Evolutionary conservation across 2,797 vertebrate genomes (phyloP).

Genomic region (Geotrypetes seraphini): DNA sequence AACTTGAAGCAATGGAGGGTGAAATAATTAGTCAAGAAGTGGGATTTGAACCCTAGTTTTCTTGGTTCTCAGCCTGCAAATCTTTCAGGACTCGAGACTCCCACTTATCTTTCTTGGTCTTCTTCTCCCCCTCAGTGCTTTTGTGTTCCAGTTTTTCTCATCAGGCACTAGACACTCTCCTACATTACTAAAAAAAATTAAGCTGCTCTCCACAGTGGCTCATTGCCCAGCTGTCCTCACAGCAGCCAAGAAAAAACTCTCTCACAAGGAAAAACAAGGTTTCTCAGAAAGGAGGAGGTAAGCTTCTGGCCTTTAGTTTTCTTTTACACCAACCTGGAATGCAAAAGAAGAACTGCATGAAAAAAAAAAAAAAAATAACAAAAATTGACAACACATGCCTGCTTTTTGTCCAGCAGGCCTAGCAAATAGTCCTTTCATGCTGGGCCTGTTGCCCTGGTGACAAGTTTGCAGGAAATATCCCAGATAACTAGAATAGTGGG

Average conservation of each 20-base stretch:
- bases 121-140: background rate
- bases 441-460: slow-evolving; percentile 48
- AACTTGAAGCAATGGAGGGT: too few species aligned
- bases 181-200: slow-evolving; percentile 15
- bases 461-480: slow-evolving; percentile 60
- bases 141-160: background rate
- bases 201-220: slow-evolving; percentile 23
- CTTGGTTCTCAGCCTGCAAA: too few species aligned
- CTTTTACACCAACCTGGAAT: too few species aligned
- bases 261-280: slow-evolving; percentile 9
- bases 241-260: slow-evolving; percentile 15
- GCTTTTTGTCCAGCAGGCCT: slow-evolving; percentile 35
- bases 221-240: slow-evolving; percentile 21
- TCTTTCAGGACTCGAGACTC: too few species aligned
- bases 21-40: too few species aligned
- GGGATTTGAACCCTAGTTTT: too few species aligned
- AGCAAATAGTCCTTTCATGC: slow-evolving; percentile 46
- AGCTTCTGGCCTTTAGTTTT: slow-evolving; percentile 13
- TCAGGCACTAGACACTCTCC: slow-evolving; percentile 18
- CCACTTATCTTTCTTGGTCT: too few species aligned
- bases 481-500: slow-evolving; percentile 54
- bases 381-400: slow-evolving; percentile 59
- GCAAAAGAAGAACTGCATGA: slow-evolving; percentile 1
- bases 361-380: slow-evolving; percentile 4
- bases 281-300: slow-evolving; percentile 8